phyloP scores from a whole-genome alignment of 2,888 invertebrate genomes.

The Polydrusus tereticollis region DNA sequence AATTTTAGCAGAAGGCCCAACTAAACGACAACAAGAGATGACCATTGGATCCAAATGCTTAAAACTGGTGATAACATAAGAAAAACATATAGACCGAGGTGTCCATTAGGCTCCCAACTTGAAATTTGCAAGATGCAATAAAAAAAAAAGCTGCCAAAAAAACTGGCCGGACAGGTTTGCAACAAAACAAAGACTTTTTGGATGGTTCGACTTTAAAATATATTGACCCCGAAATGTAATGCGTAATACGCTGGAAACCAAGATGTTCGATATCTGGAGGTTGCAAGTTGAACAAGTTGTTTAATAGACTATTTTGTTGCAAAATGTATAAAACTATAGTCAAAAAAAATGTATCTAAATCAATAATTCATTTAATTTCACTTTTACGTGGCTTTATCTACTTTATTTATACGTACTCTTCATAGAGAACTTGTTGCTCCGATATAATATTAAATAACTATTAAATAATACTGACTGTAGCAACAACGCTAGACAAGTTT shows the following conservation, averaged over 20 bases:
- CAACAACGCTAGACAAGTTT: neutral
- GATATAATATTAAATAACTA: no score
- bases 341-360: no score
- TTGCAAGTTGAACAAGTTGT: neutral
- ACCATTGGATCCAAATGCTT: neutral
- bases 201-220: constrained; percentile 26
- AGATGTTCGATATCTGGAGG: constrained; percentile 2
- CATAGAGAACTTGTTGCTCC: neutral
- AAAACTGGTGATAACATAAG: constrained; percentile 30
- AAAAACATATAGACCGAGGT: constrained; percentile 6
- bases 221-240: constrained; percentile 36
- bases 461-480: no score
- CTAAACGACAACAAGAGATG: neutral
- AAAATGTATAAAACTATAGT: no score
- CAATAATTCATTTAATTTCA: no score
- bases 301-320: neutral
- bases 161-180: constrained; percentile 35
- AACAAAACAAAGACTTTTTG: constrained; percentile 37
- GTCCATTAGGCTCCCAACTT: constrained; percentile 28
- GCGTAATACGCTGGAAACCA: constrained; percentile 23
- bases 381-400: no score
- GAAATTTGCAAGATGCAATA: constrained; percentile 27
- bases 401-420: no score
- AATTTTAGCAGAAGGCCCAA: neutral
- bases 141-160: constrained; percentile 27